Conservation (phyloP, 2,113 vertebrate species). For the Lamprotornis superbus region DNA sequence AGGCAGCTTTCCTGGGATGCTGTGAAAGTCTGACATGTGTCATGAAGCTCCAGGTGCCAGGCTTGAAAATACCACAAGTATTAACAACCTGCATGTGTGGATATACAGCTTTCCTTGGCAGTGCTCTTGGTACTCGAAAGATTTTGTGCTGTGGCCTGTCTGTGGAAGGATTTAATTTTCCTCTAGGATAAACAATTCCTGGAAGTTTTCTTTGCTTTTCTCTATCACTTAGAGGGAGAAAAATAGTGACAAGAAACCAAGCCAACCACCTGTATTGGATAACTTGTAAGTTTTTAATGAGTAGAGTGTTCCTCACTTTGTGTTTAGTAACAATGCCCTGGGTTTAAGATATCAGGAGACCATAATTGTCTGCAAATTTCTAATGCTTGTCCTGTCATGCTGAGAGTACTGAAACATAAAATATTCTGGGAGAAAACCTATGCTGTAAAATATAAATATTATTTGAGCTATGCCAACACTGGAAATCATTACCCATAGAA, state of each 20-base stretch:
- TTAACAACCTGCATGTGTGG: background rate
- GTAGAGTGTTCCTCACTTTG: background rate
- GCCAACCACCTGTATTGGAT: background rate
- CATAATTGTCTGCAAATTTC: background rate
- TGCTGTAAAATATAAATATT: background rate
- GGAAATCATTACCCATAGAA: background rate
- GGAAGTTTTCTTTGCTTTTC: background rate
- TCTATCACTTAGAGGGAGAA: background rate
- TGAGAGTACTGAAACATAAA: background rate
- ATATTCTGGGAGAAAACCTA: background rate
- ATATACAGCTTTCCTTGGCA: background rate
- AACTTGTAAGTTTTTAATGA: background rate
- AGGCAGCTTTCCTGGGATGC: slow-evolving; percentile 5
- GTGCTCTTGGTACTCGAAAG: background rate
- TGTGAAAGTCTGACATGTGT: slow-evolving; percentile 1
- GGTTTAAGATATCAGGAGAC: background rate
- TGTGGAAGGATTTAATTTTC: slow-evolving; percentile 14
- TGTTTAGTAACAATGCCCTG: background rate
- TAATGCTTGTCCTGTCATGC: background rate
- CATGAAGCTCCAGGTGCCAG: background rate
- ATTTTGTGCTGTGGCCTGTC: background rate
- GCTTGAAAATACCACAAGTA: slow-evolving; percentile 7
- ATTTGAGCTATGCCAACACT: background rate
- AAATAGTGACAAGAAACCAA: background rate
- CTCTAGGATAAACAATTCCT: background rate